phyloP scores from a whole-genome alignment of 1,140 invertebrate species.

The Mycetomoellerius zeteki region DNA sequence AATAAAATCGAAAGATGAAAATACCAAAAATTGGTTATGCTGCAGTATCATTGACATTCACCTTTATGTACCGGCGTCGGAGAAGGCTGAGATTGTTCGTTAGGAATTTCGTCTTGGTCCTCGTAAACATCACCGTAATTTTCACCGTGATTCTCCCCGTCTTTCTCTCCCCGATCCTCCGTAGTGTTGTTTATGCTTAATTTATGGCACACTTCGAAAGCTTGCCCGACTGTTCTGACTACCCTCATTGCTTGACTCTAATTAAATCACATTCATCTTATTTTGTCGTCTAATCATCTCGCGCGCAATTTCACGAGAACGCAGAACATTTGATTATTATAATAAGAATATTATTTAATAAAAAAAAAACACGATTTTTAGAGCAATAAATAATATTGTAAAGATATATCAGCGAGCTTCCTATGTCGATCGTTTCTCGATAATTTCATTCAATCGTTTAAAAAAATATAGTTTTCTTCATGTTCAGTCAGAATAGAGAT shows the following conservation, averaged over 20 bases:
- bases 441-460: neutral
- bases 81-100: conserved; percentile 86
- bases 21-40: neutral
- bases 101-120: conserved; percentile 89
- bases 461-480: neutral
- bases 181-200: conserved; percentile 88
- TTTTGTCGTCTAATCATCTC: conserved; percentile 27
- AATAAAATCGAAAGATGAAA: neutral
- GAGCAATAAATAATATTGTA: neutral
- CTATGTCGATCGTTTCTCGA: conserved; percentile 26
- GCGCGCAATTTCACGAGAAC: neutral
- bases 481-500: neutral
- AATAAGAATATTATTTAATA: neutral
- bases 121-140: conserved; percentile 89
- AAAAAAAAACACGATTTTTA: conserved; percentile 8
- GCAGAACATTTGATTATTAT: neutral
- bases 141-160: conserved; percentile 83
- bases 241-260: conserved; percentile 99
- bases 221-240: conserved; percentile 98
- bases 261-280: conserved; percentile 61
- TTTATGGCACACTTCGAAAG: conserved; percentile 99
- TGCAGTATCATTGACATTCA: conserved; percentile 54
- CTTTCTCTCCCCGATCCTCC: conserved; percentile 70
- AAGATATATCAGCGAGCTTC: conserved; percentile 30
- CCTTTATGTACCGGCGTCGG: conserved; percentile 85